Percentiles rank a stretch among this genome's conserved stretches.
Conservation (phyloP, 2,888 invertebrate genomes). For the Labia minor region DNA sequence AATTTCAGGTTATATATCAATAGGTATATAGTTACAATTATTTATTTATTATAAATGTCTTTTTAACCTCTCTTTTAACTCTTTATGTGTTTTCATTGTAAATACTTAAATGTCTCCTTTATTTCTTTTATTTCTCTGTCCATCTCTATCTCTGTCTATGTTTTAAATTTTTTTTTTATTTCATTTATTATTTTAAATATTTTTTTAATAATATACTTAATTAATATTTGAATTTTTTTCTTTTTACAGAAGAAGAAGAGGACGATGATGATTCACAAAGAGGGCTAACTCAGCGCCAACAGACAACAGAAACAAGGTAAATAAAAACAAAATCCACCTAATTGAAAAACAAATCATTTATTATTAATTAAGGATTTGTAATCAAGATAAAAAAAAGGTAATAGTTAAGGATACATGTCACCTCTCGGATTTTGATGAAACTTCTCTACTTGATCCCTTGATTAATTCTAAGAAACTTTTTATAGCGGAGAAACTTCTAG, state of each 20-base stretch:
- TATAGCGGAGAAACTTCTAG: no score
- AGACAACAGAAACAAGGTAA: conserved; percentile 22
- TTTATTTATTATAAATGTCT: neutral
- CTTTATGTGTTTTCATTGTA: neutral
- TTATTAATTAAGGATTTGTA: no score
- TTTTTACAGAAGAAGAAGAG: conserved; percentile 20
- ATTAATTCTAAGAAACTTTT: no score
- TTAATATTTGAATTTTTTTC: neutral
- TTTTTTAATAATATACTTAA: neutral
- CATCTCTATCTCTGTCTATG: neutral
- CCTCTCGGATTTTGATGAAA: no score
- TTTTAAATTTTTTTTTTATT: neutral
- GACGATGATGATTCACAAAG: neutral
- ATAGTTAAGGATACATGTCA: no score
- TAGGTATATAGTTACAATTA: neutral
- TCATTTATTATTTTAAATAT: neutral
- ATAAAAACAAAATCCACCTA: no score
- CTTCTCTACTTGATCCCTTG: no score
- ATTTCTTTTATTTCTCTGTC: no score
- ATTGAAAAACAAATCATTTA: no score
- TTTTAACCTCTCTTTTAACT: neutral
- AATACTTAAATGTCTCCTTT: neutral
- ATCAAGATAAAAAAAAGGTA: no score
- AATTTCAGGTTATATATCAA: no score
- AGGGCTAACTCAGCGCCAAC: neutral